Evolutionary conservation across 1,140 invertebrate genomes (phyloP).

Genomic region (Probaryconus sp.): DNA sequence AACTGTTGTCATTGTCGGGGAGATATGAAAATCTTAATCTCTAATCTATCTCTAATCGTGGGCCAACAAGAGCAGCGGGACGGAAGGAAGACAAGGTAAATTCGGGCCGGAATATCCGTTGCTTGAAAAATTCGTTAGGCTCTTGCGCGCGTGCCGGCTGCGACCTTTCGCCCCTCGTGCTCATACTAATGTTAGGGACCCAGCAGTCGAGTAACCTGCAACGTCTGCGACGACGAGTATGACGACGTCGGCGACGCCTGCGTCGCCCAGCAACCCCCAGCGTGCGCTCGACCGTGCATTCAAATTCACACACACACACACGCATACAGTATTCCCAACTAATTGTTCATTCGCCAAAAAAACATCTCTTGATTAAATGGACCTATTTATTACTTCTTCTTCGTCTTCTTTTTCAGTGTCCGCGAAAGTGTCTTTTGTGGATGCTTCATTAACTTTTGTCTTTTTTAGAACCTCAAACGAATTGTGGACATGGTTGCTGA

Average conservation of each 20-base stretch:
- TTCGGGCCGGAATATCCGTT: constrained; percentile 56
- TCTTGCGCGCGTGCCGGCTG: constrained; percentile 61
- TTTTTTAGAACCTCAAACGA: constrained; percentile 14
- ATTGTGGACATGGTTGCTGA: too few relatives aligned
- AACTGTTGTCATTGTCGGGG: too few relatives aligned
- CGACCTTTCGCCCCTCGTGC: constrained; percentile 60
- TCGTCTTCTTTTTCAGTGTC: too few relatives aligned
- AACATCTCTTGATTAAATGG: constrained; percentile 31
- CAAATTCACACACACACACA: too few relatives aligned
- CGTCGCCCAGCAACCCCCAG: too few relatives aligned
- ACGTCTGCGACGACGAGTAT: constrained; percentile 42
- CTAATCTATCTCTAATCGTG: too few relatives aligned
- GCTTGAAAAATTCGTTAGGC: constrained; percentile 62
- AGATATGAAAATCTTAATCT: too few relatives aligned
- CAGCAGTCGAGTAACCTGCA: constrained; percentile 36
- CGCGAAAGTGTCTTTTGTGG: not conserved
- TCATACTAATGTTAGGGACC: constrained; percentile 55
- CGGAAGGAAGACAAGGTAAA: constrained; percentile 49
- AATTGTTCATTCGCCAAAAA: constrained; percentile 47
- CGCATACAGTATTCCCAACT: too few relatives aligned
- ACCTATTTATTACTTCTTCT: constrained; percentile 19
- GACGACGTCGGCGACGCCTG: constrained; percentile 21
- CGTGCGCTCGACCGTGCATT: constrained; percentile 20
- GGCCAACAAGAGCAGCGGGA: too few relatives aligned
- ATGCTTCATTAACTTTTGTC: too few relatives aligned